These are phyloP conservation scores for Brachyptera putata DNA, from an alignment of 2,888 invertebrate genomes.

Conservation along the genomic window DNA sequence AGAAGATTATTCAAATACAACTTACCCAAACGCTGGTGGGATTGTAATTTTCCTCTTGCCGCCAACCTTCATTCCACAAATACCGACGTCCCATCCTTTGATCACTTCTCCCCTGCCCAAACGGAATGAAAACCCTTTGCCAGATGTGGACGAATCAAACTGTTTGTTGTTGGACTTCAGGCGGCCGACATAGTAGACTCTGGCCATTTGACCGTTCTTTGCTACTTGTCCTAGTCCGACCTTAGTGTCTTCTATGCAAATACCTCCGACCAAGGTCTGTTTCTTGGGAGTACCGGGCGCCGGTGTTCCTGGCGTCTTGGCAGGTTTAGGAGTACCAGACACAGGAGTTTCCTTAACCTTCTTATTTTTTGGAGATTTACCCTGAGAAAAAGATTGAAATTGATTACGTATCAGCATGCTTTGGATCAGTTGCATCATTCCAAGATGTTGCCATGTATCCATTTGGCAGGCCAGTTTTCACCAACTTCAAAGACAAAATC, in stretches of 20 bases:
- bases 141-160: conserved; percentile 72
- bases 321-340: conserved; percentile 11
- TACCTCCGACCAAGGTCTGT: conserved; percentile 67
- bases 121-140: conserved; percentile 80
- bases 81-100: conserved; percentile 84
- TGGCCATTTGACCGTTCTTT: conserved; percentile 65
- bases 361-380: conserved; percentile 36
- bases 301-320: conserved; percentile 32
- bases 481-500: too few species aligned
- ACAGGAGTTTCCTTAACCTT: conserved; percentile 34
- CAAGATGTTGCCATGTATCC: too few species aligned
- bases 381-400: too few species aligned
- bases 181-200: conserved; percentile 82
- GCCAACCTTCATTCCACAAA: conserved; percentile 91
- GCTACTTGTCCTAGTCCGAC: conserved; percentile 75
- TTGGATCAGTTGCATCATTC: too few species aligned
- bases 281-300: conserved; percentile 43
- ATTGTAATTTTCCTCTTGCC: conserved; percentile 82
- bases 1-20: too few species aligned
- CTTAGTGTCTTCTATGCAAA: conserved; percentile 72
- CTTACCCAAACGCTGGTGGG: conserved; percentile 84
- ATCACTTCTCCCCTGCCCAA: conserved; percentile 84
- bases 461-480: too few species aligned
- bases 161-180: conserved; percentile 78
- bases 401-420: too few species aligned